These are phyloP conservation scores for Chouioia cunea DNA, from an alignment of 2,888 invertebrate species.

Conservation along the genomic window DNA sequence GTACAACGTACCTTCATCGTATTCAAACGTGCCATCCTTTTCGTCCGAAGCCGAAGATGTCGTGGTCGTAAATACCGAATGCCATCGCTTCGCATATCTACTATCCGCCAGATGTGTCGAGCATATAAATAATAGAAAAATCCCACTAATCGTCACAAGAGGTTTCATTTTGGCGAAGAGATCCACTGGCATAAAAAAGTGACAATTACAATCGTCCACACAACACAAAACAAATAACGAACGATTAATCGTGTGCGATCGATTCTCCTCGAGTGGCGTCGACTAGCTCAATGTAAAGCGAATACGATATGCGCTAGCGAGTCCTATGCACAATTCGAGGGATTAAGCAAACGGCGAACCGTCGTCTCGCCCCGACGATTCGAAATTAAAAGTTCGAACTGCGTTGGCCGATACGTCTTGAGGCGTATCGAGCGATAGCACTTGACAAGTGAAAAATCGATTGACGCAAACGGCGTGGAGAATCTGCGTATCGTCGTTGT, in stretches of 20 bases:
- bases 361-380: slow-evolving; percentile 3
- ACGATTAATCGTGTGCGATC: background rate
- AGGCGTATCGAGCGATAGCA: background rate
- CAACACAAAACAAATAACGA: too few species aligned
- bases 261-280: too few species aligned
- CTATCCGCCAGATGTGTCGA: slow-evolving; percentile 7
- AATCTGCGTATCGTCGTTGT: background rate
- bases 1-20: slow-evolving; percentile 58
- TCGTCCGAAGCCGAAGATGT: slow-evolving; percentile 49
- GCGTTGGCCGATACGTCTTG: slow-evolving; percentile 4
- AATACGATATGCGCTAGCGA: too few species aligned
- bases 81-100: slow-evolving; percentile 27
- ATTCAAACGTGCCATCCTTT: slow-evolving; percentile 56
- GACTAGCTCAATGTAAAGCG: too few species aligned
- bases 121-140: background rate
- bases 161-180: background rate
- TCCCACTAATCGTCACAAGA: background rate
- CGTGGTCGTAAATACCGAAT: slow-evolving; percentile 51
- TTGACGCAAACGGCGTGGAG: slow-evolving; percentile 57
- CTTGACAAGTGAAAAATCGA: slow-evolving; percentile 55
- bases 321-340: background rate
- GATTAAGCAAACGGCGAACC: background rate
- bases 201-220: too few species aligned
- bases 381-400: too few species aligned
- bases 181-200: too few species aligned